Percentiles rank a stretch among this genome's conserved stretches.
phyloP scores from a whole-genome alignment of 2,113 vertebrate genomes.

The Lota lota region DNA sequence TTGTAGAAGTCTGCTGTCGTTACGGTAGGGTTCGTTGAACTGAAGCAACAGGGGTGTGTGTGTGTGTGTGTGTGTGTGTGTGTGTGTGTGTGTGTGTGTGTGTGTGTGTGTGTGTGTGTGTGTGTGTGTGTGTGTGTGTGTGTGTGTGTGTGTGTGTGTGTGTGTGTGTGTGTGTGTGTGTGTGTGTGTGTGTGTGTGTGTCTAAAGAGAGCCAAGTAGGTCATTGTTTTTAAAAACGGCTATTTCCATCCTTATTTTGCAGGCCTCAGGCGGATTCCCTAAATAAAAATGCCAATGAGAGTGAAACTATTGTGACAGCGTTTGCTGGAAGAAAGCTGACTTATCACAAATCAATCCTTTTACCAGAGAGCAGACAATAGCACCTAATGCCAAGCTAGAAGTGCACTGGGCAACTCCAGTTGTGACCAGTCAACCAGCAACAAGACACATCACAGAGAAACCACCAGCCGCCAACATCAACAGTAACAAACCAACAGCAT shows the following conservation, averaged over 20 bases:
- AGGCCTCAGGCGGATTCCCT: conserved; percentile 67
- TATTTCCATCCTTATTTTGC: conserved; percentile 31
- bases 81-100: no score
- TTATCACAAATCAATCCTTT: conserved; percentile 52
- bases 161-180: conserved; percentile 14
- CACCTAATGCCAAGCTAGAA: conserved; percentile 39
- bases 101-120: no score
- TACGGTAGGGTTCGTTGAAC: conserved; percentile 31
- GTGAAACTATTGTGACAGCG: conserved; percentile 60
- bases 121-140: neutral
- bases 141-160: conserved; percentile 2
- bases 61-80: no score
- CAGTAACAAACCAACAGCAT: conserved; percentile 28
- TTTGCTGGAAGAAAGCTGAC: conserved; percentile 61
- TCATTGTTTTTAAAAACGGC: conserved; percentile 14
- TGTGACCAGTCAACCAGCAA: conserved; percentile 5
- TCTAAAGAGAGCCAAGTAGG: conserved; percentile 1
- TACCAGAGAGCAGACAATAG: conserved; percentile 31
- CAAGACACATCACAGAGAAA: conserved; percentile 23
- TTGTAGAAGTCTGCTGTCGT: conserved; percentile 18
- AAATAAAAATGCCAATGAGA: conserved; percentile 63
- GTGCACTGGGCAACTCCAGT: neutral
- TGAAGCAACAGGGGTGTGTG: conserved; percentile 53
- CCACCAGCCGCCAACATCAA: neutral
- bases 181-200: neutral